Evolutionary conservation across 35 echinoderm and acorn worm species (phyloP).

Genomic region (Ptychodera flava): DNA sequence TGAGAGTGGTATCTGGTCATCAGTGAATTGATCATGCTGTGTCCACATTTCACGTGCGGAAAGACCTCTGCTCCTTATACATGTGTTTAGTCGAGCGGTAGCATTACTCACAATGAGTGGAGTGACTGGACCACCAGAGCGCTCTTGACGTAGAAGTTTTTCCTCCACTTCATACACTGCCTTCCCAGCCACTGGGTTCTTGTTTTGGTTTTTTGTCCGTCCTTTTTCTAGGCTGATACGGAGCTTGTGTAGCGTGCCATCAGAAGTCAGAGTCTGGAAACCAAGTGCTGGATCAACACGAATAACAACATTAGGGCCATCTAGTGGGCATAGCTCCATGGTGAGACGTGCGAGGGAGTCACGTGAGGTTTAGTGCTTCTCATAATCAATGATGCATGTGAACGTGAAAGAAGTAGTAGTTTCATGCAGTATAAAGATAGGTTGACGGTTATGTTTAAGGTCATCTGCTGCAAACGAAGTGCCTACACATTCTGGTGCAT

Average conservation of each 20-base stretch:
- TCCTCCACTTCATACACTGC: conserved; percentile 48
- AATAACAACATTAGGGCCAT: conserved; percentile 42
- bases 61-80: conserved; percentile 35
- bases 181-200: no score
- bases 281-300: conserved; percentile 36
- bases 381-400: conserved; percentile 37
- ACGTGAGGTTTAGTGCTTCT: conserved; percentile 37
- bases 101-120: conserved; percentile 20
- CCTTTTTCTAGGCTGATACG: conserved; percentile 45
- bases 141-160: conserved; percentile 32
- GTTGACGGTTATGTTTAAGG: neutral
- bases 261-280: conserved; percentile 26
- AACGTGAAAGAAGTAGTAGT: conserved; percentile 35
- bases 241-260: conserved; percentile 28
- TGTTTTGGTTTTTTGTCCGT: no score
- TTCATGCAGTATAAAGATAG: neutral
- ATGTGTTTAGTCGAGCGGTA: conserved; percentile 29
- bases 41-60: no score
- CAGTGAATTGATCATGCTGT: no score
- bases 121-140: conserved; percentile 19
- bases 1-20: conserved; percentile 34
- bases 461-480: neutral
- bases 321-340: no score
- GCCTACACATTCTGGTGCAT: neutral
- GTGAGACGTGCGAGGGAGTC: conserved; percentile 28